Conservation (phyloP, 1,140 invertebrate species). For the Drosophila triauraria region DNA sequence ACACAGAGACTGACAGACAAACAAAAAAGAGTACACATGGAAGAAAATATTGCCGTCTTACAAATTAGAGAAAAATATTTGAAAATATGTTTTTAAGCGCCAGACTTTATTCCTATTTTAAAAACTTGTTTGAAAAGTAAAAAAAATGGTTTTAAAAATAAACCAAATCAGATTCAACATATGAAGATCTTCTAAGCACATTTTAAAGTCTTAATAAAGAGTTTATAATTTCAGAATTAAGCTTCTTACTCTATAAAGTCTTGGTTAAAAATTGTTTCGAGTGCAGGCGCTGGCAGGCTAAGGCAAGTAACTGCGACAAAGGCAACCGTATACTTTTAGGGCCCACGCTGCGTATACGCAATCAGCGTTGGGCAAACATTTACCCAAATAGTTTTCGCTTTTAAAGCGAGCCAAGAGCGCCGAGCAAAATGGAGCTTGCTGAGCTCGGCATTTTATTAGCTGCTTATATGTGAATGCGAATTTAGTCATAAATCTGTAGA, state of each 20-base stretch:
- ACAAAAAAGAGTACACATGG: conserved; percentile 18
- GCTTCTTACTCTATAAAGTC: neutral
- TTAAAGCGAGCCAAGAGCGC: conserved; percentile 52
- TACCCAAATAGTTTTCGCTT: conserved; percentile 76
- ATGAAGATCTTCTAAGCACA: neutral
- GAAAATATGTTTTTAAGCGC: neutral
- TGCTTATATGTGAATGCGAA: conserved; percentile 80
- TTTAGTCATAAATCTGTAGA: conserved; percentile 81
- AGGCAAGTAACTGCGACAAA: conserved; percentile 55
- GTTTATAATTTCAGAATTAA: neutral
- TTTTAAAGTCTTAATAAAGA: no score
- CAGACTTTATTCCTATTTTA: neutral
- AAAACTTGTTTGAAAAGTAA: neutral
- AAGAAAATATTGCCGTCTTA: neutral
- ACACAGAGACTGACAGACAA: conserved; percentile 42
- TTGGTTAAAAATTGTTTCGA: neutral
- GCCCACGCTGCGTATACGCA: conserved; percentile 79
- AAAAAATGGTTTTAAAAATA: neutral
- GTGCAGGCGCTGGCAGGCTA: conserved; percentile 12
- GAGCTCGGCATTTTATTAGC: conserved; percentile 81
- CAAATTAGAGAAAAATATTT: neutral
- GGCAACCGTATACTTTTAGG: conserved; percentile 65
- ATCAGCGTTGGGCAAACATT: conserved; percentile 77
- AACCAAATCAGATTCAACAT: no score
- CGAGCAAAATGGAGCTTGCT: conserved; percentile 61